Evolutionary conservation across 2,888 invertebrate genomes (phyloP), one percentile per base, ranked within the genome.

Genomic region (Griposia aprilina): DNA sequence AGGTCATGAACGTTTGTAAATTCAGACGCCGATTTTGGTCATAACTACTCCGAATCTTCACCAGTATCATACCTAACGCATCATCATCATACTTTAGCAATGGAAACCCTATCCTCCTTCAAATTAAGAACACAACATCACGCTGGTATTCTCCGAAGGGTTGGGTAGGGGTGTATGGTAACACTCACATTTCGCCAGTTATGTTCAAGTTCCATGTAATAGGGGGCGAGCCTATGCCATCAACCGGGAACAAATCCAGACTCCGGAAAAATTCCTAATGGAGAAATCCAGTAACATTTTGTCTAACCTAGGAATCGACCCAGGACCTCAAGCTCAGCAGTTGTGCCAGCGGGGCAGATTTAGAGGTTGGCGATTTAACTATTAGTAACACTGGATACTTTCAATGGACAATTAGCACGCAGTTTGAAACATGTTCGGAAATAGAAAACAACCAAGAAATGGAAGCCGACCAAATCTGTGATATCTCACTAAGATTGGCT

Each of bases 401-500:
- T 30, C 30, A 30, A 26, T 48, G 11, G 30, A n/a, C 36, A 52
- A n/a, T 20, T 23, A 60, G 3, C 36, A 26, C 26, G 7, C 13
- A 50, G 36, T 41, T 23, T 0, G 11, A 65, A 69, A 62, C 26
- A 48, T 60, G 55, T 68, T 13, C 41, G 30, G 23, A 2, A 30
- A 17, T 45, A 57, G 15, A 20, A 57, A 50, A n/a, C 4, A 15
- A 36, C 13, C 13, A 63, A 57, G 50, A 62, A 71, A 67, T 52
- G 55, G n/a, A 78, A 67, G 15, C 17, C 60, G 13, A 60, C 62
- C 71, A 68, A 83, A 71, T 71, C 79, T 79, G 71, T 78, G 71
- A 81, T 71, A 74, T 67, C 60, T 84, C 69, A 70, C 69, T 67
- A 52, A 60, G 60, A 84, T 84, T 84, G 84, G 69, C 70, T 80